Base-by-base conservation (phyloP, 2,888 invertebrate species). In the Empis stercorea region DNA sequence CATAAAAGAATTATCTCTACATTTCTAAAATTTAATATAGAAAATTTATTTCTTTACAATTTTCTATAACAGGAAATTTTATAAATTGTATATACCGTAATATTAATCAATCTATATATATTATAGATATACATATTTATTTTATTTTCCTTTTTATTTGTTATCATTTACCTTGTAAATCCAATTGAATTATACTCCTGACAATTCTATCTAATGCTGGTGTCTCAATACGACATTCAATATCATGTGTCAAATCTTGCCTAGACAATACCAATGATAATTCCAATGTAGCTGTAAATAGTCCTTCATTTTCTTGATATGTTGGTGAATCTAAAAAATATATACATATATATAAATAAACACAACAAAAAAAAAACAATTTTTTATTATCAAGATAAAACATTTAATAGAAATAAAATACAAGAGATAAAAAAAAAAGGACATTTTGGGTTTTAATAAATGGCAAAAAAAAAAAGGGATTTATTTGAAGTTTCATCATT, bases 211-310 rank as follows among this genome's bases (percentile, higher is more conserved):
- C 76, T 46, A 69, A 59, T 15, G 73, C 72, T 43, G 82, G 71
- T 36, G 82, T 80, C 47, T 75, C 75, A 59, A 82, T 80, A 57
- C 75, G 76, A 66, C 85, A 85, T 62, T 80, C 80, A 64, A 82
- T 79, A 55, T 74, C 75, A 42, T 79, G 76, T 36, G 76, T 76
- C 57, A 86, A 72, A 66, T 85, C 84, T 46, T 77, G 78, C 45
- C 84, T 75, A 48, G 78, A 74, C 54, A 85, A 70, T 52, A 72
- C 73, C 56, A 83, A 68, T 52, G 75, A 73, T 57, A 84, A 65
- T 56, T 73, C 75, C 53, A 80, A 78, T 48, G 73, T 75, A 46
- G 79, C 81, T n/a, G 75, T 76, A 46, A 79, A 81, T 14, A 80
- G 73, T 39, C 67, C 66, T 56, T 74, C 72, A 43, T 68, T 65